Base-by-base conservation (phyloP, 2,888 invertebrate genomes). In the Pemphredon lugubris region DNA sequence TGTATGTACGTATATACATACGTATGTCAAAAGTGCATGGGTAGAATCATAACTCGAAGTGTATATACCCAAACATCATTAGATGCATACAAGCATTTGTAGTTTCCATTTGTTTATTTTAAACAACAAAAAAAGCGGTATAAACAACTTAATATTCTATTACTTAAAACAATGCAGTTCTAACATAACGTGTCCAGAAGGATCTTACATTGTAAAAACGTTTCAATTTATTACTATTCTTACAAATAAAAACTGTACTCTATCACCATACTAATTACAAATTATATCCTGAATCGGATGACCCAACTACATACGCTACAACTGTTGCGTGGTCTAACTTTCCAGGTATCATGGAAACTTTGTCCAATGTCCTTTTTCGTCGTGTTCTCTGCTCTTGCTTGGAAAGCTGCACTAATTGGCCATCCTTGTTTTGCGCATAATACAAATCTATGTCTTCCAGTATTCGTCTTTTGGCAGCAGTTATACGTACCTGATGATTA, bases 261-360 rank as follows among this genome's bases (percentile, higher is more conserved):
- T 68, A 26, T 55, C 50, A 66, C 58, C 39, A 61, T 30, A 9
- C 40, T 48, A 66, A 66, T 76, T 79, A 76, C 58, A 79, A 66
- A 63, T 58, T 67, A 60, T 58, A 77, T 30, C 67, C 60, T 14
- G 73, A 66, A 71, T 66, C 65, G 21, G 65, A 69, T 14, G 83
- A 77, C 45, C 94, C 94, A 34, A 96, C 94, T 75, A 94, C 94
- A 86, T 94, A 96, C 1, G 96, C 96, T 50, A 95, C 94, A 16
- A 96, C 94, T 2, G 95, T 95, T 18, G 97, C 97, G 90, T 97
- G 97, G 90, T 97, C 97, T 76, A 97, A 90, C 89, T 97, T 97
- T 1, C 97, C 97, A 0, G 97, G 96, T 80, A 97, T 93, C 89
- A 94, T 93, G 16, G 93, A 92, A 82, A 95, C 93, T 87, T 94